Conservation (phyloP, 64 coral and sea anemone species). For the Hydrozoanthus tunicans region DNA sequence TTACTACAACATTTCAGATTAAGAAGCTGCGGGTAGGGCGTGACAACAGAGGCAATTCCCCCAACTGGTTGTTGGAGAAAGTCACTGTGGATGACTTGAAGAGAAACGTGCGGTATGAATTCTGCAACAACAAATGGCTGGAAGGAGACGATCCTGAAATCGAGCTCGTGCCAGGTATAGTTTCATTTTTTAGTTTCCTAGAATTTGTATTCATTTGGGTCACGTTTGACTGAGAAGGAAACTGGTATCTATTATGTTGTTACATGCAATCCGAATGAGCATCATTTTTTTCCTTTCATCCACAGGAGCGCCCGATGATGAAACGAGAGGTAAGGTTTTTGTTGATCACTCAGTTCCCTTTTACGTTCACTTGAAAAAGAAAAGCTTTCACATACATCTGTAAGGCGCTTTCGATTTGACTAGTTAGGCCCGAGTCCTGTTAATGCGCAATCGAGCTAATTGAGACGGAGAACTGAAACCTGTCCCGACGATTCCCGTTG, state of each 20-base stretch:
- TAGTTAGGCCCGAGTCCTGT: too few species aligned
- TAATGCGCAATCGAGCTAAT: too few species aligned
- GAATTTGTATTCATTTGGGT: not conserved
- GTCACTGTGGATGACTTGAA: conserved; percentile 75
- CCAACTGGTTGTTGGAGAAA: conserved; percentile 79
- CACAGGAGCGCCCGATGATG: not conserved
- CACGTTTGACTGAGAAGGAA: not conserved
- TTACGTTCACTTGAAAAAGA: not conserved
- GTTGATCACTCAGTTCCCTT: not conserved
- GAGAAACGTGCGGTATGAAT: conserved; percentile 80
- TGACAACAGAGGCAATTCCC: conserved; percentile 57
- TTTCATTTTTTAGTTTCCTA: not conserved
- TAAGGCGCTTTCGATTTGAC: too few species aligned
- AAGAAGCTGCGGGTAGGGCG: conserved; percentile 67
- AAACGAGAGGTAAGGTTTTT: not conserved
- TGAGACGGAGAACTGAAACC: too few species aligned
- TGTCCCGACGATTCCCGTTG: too few species aligned
- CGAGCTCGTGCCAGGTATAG: conserved; percentile 69
- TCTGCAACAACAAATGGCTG: conserved; percentile 75
- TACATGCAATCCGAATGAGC: not conserved
- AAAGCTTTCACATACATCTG: not conserved
- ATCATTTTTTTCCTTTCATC: not conserved
- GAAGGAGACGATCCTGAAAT: conserved; percentile 38
- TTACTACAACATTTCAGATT: conserved; percentile 43
- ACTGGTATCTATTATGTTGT: not conserved